Base-by-base conservation (phyloP, 2,888 invertebrate genomes). In the Xylota segnis region DNA sequence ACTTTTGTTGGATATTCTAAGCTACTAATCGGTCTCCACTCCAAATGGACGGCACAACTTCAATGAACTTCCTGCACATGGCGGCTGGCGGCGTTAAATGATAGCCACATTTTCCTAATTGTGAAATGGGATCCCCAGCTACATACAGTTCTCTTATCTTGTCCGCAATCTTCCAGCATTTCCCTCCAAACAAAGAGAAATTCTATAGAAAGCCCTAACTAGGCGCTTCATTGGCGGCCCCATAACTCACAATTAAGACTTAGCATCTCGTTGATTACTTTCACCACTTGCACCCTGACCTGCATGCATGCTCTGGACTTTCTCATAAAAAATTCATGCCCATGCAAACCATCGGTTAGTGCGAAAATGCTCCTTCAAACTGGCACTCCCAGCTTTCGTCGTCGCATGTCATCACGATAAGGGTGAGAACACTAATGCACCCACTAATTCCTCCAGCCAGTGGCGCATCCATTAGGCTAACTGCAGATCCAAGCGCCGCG, bases 211-310 rank as follows among this genome's bases (percentile, higher is more conserved):
- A 68, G 59, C 52, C 52, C 59, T 52, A 77, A 61, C 70, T 70
- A 70, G 54, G 34, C 34, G n/a, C n/a, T 70, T 43, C 34, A 70
- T 70, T 75, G 54, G 45, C 75, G 70, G 43, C 70, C 59, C 50
- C 58, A 59, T 86, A 81, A 81, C 72, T 86, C 50, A 86, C 76
- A 86, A 86, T 86, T 82, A 77, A 68, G 34, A n/a, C 12, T 43
- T 18, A 58, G 27, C 63, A 75, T 74, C 66, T 16, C 37, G 75
- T 77, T 81, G 72, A 81, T 77, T 77, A 77, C 86, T 86, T 86
- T 86, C 86, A 77, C 86, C 72, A 86, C 45, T 86, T 86, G 81
- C 86, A 66, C 82, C 82, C 82, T 82, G 76, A 72, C 82, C 82
- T 50, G 58, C 2, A 16, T 59, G 16, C 47, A 40, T 27, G 23